Conservation (phyloP, 2,888 invertebrate genomes). For the Epirrhoe tristata region DNA sequence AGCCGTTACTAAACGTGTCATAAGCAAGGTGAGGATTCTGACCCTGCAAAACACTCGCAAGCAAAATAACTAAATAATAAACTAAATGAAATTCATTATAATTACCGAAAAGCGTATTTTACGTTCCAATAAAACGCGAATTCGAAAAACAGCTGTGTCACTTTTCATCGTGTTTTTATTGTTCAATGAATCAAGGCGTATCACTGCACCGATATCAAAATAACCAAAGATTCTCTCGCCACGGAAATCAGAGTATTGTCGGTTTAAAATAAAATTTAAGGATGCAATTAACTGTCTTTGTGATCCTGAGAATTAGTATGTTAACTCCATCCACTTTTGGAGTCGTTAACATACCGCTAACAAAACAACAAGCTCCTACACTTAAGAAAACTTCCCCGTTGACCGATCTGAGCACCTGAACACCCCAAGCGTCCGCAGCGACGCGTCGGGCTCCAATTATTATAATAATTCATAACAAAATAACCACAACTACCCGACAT, state of each 20-base stretch:
- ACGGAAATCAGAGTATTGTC: conserved; percentile 59
- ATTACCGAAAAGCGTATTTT: conserved; percentile 70
- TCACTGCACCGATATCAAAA: conserved; percentile 62
- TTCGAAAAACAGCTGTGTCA: conserved; percentile 64
- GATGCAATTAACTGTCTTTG: conserved; percentile 74
- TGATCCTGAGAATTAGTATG: conserved; percentile 76
- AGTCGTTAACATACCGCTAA: conserved; percentile 73
- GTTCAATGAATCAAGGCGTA: conserved; percentile 66
- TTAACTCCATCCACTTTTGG: conserved; percentile 64
- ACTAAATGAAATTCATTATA: conserved; percentile 63
- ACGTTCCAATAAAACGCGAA: conserved; percentile 69
- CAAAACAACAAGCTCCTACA: conserved; percentile 56
- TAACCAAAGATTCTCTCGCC: conserved; percentile 54
- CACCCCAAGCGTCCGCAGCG: conserved; percentile 46
- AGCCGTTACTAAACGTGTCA: conserved; percentile 25
- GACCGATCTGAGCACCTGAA: conserved; percentile 53
- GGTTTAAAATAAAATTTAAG: conserved; percentile 80
- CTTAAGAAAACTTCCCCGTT: conserved; percentile 54
- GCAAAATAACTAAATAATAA: conserved; percentile 33
- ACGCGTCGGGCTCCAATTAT: conserved; percentile 50
- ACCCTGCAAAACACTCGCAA: conserved; percentile 36
- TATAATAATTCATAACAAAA: conserved; percentile 55
- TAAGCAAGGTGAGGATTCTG: conserved; percentile 31
- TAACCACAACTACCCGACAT: conserved; percentile 49
- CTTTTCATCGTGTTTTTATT: conserved; percentile 69